These are phyloP conservation scores for Oreohelix idahoensis DNA, from an alignment of 1,140 invertebrate genomes.

Conservation along the genomic window DNA sequence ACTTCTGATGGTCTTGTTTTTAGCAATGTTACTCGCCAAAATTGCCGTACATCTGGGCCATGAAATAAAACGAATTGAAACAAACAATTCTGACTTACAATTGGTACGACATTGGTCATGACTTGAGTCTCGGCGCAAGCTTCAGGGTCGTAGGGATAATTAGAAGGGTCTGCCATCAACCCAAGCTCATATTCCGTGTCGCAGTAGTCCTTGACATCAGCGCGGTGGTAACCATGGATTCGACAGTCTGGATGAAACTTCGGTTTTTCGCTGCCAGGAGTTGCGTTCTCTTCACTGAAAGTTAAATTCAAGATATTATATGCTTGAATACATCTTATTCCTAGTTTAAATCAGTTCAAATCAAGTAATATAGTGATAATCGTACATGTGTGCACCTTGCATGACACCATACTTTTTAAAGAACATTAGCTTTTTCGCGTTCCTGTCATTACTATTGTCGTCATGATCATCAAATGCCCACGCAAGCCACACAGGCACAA, in stretches of 20 bases:
- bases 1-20: background rate
- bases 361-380: too few relatives aligned
- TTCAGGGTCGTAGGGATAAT: slow-evolving; percentile 33
- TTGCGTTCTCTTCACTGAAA: slow-evolving; percentile 9
- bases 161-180: slow-evolving; percentile 35
- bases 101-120: slow-evolving; percentile 40
- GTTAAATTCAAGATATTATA: background rate
- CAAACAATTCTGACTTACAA: slow-evolving; percentile 13
- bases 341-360: too few relatives aligned
- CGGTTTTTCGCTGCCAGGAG: slow-evolving; percentile 26
- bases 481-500: too few relatives aligned
- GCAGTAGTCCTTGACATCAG: slow-evolving; percentile 37
- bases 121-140: slow-evolving; percentile 39
- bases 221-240: slow-evolving; percentile 40
- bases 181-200: slow-evolving; percentile 36
- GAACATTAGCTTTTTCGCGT: too few relatives aligned
- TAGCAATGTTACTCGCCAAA: background rate
- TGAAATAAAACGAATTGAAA: background rate
- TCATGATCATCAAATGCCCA: too few relatives aligned
- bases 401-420: too few relatives aligned
- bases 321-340: too few relatives aligned
- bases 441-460: too few relatives aligned
- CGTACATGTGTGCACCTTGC: too few relatives aligned
- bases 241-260: slow-evolving; percentile 39
- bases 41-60: background rate